Percentiles rank a stretch among this genome's conserved stretches.
These are phyloP conservation scores for Australoheros scitulus DNA, from an alignment of 2,113 vertebrate species.

Conservation along the genomic window DNA sequence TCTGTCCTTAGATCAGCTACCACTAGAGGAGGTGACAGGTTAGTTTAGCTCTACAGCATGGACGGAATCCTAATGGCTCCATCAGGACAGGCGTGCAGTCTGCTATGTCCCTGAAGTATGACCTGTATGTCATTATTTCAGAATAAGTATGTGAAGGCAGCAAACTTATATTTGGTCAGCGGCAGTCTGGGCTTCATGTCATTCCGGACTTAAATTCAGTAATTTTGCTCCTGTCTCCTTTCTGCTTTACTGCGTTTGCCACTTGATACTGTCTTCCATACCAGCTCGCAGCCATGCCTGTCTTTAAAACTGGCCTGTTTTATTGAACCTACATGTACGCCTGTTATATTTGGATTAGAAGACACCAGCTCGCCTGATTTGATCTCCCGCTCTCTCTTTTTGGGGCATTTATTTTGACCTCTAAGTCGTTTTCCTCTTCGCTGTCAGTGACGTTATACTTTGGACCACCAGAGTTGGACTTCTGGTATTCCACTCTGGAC, in stretches of 20 bases:
- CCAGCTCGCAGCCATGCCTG: constrained; percentile 30
- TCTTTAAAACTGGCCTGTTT: constrained; percentile 16
- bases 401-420: constrained; percentile 58
- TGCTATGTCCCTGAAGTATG: constrained; percentile 11
- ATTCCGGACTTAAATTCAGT: constrained; percentile 11
- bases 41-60: constrained; percentile 64
- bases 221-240: constrained; percentile 15
- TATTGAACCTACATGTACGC: constrained; percentile 29
- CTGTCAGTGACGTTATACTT: constrained; percentile 50
- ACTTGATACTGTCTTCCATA: constrained; percentile 40
- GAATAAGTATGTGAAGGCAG: constrained; percentile 10
- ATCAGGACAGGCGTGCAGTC: constrained; percentile 48
- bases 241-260: constrained; percentile 26
- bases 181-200: constrained; percentile 1
- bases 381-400: constrained; percentile 38
- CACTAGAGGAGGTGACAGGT: constrained; percentile 42
- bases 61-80: constrained; percentile 62
- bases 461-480: constrained; percentile 65
- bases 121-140: constrained; percentile 21
- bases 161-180: background rate
- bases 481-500: constrained; percentile 66
- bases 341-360: constrained; percentile 64
- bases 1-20: constrained; percentile 55
- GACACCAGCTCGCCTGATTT: constrained; percentile 32
- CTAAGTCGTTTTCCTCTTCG: constrained; percentile 56